Conservation (phyloP, 2,797 vertebrate genomes). For the Florisuga fusca region DNA sequence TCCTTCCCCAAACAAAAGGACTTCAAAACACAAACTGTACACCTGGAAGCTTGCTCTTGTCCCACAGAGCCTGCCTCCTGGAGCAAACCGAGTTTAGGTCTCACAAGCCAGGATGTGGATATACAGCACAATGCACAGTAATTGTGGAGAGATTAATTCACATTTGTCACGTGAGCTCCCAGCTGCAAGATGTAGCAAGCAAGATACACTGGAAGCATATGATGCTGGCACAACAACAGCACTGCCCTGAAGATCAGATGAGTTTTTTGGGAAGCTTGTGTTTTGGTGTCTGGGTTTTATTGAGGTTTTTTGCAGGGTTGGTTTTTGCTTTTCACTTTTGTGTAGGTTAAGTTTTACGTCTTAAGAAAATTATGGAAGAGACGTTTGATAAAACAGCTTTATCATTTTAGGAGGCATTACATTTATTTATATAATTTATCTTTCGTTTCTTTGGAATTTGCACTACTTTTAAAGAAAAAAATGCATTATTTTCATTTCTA, state of each 20-base stretch:
- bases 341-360: accelerated
- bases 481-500: neutral
- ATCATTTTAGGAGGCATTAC: neutral
- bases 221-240: neutral
- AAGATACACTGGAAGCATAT: neutral
- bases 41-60: neutral
- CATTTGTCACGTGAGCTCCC: neutral
- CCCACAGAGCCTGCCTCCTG: neutral
- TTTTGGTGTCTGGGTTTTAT: neutral
- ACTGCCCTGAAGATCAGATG: neutral
- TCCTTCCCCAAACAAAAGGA: neutral
- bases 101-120: neutral
- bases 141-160: neutral
- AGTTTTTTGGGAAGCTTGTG: neutral
- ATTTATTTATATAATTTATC: neutral
- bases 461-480: neutral
- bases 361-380: neutral
- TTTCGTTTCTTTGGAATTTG: neutral
- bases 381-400: neutral
- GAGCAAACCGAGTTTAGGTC: neutral
- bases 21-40: neutral
- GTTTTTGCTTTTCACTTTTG: neutral
- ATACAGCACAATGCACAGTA: neutral
- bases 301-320: too few species aligned
- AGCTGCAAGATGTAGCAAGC: neutral